Base-by-base conservation (phyloP, 2,797 vertebrate species). In the Labroides dimidiatus region DNA sequence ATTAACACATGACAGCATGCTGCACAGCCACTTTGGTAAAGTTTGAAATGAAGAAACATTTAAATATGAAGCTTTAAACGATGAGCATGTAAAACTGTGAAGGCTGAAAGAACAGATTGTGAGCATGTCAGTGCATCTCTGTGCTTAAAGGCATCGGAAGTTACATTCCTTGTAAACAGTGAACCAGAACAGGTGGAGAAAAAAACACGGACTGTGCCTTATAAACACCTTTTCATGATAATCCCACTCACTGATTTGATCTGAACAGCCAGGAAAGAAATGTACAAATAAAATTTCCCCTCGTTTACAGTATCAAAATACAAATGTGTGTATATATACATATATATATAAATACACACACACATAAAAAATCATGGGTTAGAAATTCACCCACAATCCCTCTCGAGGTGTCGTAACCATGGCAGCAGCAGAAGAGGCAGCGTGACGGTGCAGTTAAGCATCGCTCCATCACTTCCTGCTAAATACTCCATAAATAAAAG, bases 401-500 rank as follows among this genome's bases (percentile, higher is more conserved):
- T 70, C 43, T 63, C 78, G 74, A 69, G 78, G 60, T 49, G 59
- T 80, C 11, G 62, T 76, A 71, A 78, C 77, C 73, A 78, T 62
- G 78, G 81, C 75, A 82, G 76, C 72, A 56, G 72, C 71, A 63
- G 59, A 51, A 56, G 53, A 45, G 62, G 61, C 41, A 2, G n/a
- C 53, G 45, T 49, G 55, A 62, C n/a, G 23, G 16, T 14, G 13
- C 9, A 17, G 45, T 56, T 72, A 9, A 39, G 61, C 42, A 51
- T 23, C 1, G 4, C 55, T 75, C 42, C 27, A 44, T 54, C 45
- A 43, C 11, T 50, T 60, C 43, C 64, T 21, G 24, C 61, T 68
- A 78, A 83, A 80, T 41, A 47, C 66, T 85, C 65, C 72, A 90
- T 86, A 87, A 89, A 87, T 91, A 86, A 62, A 81, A 69, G 69